Conservation (phyloP, 2,797 vertebrate species). For the Loriculus beryllinus region DNA sequence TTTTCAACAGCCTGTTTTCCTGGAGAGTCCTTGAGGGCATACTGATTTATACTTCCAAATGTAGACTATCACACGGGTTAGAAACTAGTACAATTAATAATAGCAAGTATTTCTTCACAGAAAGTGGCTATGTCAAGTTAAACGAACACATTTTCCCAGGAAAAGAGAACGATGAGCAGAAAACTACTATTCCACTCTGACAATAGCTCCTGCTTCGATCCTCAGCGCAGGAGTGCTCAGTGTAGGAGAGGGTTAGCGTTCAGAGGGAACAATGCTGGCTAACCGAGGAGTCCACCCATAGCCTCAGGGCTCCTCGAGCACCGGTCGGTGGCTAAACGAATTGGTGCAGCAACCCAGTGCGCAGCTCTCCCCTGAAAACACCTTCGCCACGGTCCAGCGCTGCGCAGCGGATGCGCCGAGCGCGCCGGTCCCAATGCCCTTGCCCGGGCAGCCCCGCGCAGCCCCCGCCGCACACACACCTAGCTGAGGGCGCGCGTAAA, state of each 20-base stretch:
- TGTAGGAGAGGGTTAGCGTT: background rate
- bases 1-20: background rate
- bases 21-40: background rate
- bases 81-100: background rate
- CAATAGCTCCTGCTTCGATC: background rate
- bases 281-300: background rate
- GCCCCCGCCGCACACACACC: background rate
- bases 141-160: background rate
- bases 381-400: rapidly evolving
- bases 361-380: background rate
- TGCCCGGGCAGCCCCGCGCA: background rate
- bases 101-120: background rate
- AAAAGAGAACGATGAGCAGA: background rate
- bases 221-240: rapidly evolving
- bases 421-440: background rate
- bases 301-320: background rate
- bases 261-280: background rate
- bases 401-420: rapidly evolving
- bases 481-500: background rate
- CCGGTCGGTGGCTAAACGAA: rapidly evolving
- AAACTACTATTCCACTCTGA: background rate
- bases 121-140: background rate
- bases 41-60: background rate
- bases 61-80: background rate
- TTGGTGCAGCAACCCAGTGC: rapidly evolving